These are phyloP conservation scores for Thaumetopoea pityocampa DNA, from an alignment of 1,140 invertebrate genomes.

Conservation along the genomic window DNA sequence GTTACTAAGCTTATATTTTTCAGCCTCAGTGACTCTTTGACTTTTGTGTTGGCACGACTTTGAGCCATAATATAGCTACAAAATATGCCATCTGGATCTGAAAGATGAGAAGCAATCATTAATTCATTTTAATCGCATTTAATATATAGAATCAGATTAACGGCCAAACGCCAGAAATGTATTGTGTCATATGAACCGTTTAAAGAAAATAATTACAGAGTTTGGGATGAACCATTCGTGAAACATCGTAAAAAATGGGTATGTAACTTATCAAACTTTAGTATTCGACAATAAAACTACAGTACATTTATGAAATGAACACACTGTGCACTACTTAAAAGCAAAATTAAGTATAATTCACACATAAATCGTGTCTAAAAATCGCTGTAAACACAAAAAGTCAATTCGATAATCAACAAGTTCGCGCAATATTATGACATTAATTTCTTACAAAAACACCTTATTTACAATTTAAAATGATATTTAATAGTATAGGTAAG, in stretches of 20 bases:
- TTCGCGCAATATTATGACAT: constrained; percentile 49
- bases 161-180: no score
- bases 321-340: constrained; percentile 13
- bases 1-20: constrained; percentile 8
- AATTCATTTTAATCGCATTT: constrained; percentile 14
- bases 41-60: constrained; percentile 30
- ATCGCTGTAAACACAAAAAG: constrained; percentile 68
- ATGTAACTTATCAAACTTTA: no score
- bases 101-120: constrained; percentile 34
- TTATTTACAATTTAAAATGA: constrained; percentile 8
- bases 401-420: constrained; percentile 41
- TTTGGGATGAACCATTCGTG: no score
- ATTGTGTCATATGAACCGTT: no score
- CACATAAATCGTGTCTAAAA: constrained; percentile 40
- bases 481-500: not conserved
- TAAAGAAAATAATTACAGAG: no score
- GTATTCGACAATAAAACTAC: constrained; percentile 4
- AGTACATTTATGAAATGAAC: constrained; percentile 2
- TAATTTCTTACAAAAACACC: constrained; percentile 24
- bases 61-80: constrained; percentile 34
- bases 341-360: constrained; percentile 29
- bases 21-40: constrained; percentile 22
- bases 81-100: constrained; percentile 44
- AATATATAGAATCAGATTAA: no score
- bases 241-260: no score